Percentiles rank a stretch among this genome's conserved stretches.
These are phyloP conservation scores for Tragelaphus strepsiceros DNA, from an alignment of 2,113 vertebrate species.

Conservation along the genomic window DNA sequence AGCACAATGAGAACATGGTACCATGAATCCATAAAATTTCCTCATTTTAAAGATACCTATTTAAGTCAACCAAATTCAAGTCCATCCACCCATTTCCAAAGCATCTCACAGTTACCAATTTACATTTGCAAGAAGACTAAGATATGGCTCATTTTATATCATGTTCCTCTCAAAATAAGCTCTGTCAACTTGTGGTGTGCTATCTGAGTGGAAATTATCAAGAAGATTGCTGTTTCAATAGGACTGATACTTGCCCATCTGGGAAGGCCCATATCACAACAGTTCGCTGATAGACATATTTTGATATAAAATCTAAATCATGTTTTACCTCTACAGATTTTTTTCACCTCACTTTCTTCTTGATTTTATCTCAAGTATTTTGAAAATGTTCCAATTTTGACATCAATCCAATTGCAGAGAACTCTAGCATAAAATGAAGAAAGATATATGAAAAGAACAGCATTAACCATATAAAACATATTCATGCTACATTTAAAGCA, in stretches of 20 bases:
- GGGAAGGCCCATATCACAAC: neutral
- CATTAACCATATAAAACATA: slow-evolving; percentile 22
- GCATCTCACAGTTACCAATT: neutral
- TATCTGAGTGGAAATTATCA: slow-evolving; percentile 21
- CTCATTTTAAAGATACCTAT: neutral
- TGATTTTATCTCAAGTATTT: slow-evolving; percentile 66
- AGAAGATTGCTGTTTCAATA: slow-evolving; percentile 29
- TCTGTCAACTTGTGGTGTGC: neutral
- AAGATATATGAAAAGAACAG: slow-evolving; percentile 54
- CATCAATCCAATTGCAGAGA: slow-evolving; percentile 50
- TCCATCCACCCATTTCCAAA: neutral
- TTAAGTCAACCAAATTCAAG: slow-evolving; percentile 11
- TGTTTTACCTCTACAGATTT: slow-evolving; percentile 59
- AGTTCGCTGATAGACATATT: slow-evolving; percentile 44
- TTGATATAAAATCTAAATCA: slow-evolving; percentile 50
- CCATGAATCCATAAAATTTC: neutral
- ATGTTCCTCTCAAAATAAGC: slow-evolving; percentile 26
- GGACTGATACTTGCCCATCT: slow-evolving; percentile 33
- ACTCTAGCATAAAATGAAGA: slow-evolving; percentile 60
- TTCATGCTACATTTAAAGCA: slow-evolving; percentile 24
- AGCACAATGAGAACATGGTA: neutral
- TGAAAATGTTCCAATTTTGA: slow-evolving; percentile 62
- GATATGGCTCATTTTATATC: slow-evolving; percentile 7
- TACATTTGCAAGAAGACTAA: slow-evolving; percentile 40
- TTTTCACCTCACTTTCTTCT: slow-evolving; percentile 50